Conservation (phyloP, 2,888 invertebrate species). For the Trypoxylon attenuatum region DNA sequence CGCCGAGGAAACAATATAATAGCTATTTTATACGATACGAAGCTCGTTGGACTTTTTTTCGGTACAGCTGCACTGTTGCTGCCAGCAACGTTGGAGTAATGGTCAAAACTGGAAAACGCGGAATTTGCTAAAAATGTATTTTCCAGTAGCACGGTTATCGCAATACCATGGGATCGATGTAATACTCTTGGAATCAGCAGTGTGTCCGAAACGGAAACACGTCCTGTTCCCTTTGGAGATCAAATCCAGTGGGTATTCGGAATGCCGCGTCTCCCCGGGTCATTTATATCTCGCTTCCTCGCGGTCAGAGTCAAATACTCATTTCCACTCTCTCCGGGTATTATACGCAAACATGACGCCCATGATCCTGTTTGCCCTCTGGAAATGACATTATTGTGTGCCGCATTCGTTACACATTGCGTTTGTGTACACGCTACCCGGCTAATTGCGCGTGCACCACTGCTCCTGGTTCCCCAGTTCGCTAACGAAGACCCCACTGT, state of each 20-base stretch:
- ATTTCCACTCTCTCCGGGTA: background rate
- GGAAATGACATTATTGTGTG: conserved; percentile 16
- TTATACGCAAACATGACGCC: background rate
- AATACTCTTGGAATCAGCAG: too few relatives aligned
- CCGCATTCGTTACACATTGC: conserved; percentile 16
- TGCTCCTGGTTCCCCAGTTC: background rate
- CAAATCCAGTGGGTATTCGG: background rate
- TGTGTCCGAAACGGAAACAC: too few relatives aligned
- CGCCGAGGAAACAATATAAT: conserved; percentile 24
- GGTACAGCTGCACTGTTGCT: too few relatives aligned
- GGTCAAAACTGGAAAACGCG: background rate
- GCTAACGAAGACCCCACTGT: background rate
- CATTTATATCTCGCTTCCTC: background rate
- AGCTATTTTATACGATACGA: conserved; percentile 29
- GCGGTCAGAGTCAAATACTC: background rate
- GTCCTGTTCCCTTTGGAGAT: background rate
- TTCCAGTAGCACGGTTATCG: too few relatives aligned
- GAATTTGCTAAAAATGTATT: conserved; percentile 21
- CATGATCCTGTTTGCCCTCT: too few relatives aligned
- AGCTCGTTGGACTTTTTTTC: too few relatives aligned
- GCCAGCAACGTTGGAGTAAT: too few relatives aligned
- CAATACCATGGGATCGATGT: too few relatives aligned
- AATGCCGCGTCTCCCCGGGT: too few relatives aligned
- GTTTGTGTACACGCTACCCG: conserved; percentile 1
- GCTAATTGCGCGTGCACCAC: conserved; percentile 8